phyloP scores from a whole-genome alignment of 2,888 invertebrate genomes.

The Gymnocheta viridis region DNA sequence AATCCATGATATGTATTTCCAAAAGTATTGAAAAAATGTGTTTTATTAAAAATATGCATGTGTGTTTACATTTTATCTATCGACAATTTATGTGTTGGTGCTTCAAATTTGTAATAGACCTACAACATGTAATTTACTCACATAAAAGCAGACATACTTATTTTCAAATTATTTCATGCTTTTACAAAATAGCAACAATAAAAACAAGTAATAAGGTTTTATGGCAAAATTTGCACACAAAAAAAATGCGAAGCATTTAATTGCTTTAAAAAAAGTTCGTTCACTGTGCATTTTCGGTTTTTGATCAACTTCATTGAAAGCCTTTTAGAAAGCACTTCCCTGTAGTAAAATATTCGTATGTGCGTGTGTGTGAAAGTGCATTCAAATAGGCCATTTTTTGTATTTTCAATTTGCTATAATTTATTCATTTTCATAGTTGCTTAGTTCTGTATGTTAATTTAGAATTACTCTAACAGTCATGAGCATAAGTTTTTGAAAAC shows the following conservation, averaged over 20 bases:
- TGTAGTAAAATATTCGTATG: not conserved
- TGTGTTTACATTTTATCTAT: not conserved
- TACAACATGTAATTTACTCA: constrained; percentile 25
- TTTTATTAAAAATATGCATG: not conserved
- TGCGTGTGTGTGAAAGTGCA: not conserved
- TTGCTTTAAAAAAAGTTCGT: constrained; percentile 17
- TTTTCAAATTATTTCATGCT: constrained; percentile 23
- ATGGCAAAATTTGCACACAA: not conserved
- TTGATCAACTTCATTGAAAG: constrained; percentile 44
- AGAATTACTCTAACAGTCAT: not conserved
- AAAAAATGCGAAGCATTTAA: constrained; percentile 28
- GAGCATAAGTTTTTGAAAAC: not conserved
- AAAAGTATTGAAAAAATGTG: not conserved
- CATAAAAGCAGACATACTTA: constrained; percentile 14
- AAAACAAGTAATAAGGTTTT: not conserved
- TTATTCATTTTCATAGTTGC: constrained; percentile 34
- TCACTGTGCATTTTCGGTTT: constrained; percentile 6
- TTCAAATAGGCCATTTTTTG: not conserved
- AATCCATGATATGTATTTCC: constrained; percentile 5
- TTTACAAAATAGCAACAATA: not conserved
- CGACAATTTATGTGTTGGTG: not conserved
- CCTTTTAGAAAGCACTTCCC: not conserved
- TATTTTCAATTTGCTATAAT: constrained; percentile 22
- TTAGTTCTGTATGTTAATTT: not conserved
- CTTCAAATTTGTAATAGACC: constrained; percentile 11